Evolutionary conservation across 2,888 invertebrate species (phyloP).

Genomic region (Lithosia quadra): DNA sequence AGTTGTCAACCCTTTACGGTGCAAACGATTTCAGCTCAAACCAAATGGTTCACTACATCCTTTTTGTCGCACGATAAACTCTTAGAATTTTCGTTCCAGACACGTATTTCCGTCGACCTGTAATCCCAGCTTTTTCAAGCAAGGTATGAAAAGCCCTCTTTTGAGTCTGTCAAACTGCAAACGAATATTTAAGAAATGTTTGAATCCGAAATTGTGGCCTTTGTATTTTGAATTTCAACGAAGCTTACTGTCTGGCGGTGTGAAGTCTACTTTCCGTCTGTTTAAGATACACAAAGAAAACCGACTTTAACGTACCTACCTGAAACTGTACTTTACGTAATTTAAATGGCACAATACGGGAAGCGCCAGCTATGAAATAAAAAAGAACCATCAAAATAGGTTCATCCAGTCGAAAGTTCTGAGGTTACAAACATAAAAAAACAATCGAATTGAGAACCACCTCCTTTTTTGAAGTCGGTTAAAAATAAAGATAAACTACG

Average conservation of each 20-base stretch:
- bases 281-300: too few species aligned
- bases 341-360: too few species aligned
- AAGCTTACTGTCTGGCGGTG: background rate
- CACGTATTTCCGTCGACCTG: background rate
- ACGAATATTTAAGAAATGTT: background rate
- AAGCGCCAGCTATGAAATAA: too few species aligned
- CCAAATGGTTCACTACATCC: background rate
- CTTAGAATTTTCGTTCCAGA: background rate
- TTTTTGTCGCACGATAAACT: background rate
- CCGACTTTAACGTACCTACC: too few species aligned
- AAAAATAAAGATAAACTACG: too few species aligned
- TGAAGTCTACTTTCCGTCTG: background rate
- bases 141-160: background rate
- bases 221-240: background rate
- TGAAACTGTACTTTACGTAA: too few species aligned
- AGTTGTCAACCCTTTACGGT: background rate
- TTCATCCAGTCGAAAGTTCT: too few species aligned
- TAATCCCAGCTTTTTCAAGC: background rate
- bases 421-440: too few species aligned
- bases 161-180: background rate
- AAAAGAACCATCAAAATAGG: too few species aligned
- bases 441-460: too few species aligned
- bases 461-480: too few species aligned
- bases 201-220: background rate
- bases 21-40: background rate